These are phyloP conservation scores for Drosophila obscura DNA, from an alignment of 1,140 invertebrate genomes.

Conservation along the genomic window DNA sequence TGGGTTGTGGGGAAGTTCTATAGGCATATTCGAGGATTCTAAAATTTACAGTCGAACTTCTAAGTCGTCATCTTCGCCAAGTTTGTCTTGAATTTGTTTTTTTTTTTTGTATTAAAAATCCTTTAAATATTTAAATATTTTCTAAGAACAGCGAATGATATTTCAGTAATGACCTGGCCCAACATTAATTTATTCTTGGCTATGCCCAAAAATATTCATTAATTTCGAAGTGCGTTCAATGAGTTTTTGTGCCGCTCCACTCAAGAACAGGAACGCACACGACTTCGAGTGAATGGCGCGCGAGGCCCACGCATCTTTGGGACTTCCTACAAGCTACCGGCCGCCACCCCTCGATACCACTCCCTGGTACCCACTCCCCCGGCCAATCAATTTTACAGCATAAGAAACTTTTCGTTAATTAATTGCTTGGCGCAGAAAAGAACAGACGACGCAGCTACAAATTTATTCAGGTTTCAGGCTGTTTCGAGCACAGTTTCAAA, in stretches of 20 bases:
- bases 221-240: slow-evolving; percentile 51
- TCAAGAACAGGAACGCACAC: slow-evolving; percentile 41
- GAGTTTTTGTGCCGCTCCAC: slow-evolving; percentile 32
- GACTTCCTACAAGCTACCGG: slow-evolving; percentile 7
- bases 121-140: background rate
- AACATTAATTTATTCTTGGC: slow-evolving; percentile 1
- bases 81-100: no score
- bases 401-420: slow-evolving; percentile 65
- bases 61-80: no score
- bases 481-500: slow-evolving; percentile 12
- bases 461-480: slow-evolving; percentile 64
- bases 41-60: background rate
- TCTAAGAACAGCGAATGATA: slow-evolving; percentile 19
- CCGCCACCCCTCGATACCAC: background rate
- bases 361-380: background rate
- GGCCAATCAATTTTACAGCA: slow-evolving; percentile 69
- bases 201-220: slow-evolving; percentile 48
- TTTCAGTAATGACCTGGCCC: background rate
- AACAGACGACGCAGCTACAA: slow-evolving; percentile 53
- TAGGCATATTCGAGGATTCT: background rate
- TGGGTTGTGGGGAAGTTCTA: no score
- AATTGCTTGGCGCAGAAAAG: slow-evolving; percentile 66
- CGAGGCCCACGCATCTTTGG: slow-evolving; percentile 32
- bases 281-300: slow-evolving; percentile 29
- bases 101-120: no score